A percentile compares a stretch with the other conserved stretches of the same genome.
Evolutionary conservation across 2,113 vertebrate genomes (phyloP).

Genomic region (Xenus cinereus): DNA sequence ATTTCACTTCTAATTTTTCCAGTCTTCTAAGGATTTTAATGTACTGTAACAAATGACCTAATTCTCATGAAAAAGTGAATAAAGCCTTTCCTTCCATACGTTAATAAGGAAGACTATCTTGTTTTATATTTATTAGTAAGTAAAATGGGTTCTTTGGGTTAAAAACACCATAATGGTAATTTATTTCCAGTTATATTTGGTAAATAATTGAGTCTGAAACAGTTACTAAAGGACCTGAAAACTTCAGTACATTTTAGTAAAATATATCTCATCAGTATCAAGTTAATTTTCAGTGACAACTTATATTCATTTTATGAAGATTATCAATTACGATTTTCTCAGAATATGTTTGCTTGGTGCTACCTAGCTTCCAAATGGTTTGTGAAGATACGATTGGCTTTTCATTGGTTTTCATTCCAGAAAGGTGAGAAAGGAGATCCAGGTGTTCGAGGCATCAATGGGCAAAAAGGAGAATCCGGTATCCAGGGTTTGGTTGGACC

Average conservation of each 20-base stretch:
- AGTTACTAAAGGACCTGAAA: not conserved
- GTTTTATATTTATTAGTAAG: not conserved
- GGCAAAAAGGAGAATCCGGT: conserved; percentile 86
- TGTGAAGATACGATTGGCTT: not conserved
- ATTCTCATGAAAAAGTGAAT: not conserved
- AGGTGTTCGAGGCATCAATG: conserved; percentile 81
- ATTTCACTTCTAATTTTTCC: not conserved
- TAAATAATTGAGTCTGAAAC: not conserved
- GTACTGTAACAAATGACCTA: not conserved
- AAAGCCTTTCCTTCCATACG: not conserved
- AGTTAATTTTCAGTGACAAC: not conserved
- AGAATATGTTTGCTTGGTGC: not conserved
- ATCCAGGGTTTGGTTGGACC: conserved; percentile 79
- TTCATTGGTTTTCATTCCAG: conserved; percentile 76
- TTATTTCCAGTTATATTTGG: not conserved
- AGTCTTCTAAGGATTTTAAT: not conserved
- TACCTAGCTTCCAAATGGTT: not conserved
- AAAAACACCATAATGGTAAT: not conserved
- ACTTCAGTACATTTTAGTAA: not conserved
- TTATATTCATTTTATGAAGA: not conserved
- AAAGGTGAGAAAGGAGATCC: conserved; percentile 89
- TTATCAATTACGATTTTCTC: not conserved
- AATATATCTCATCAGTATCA: not conserved
- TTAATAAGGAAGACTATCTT: not conserved
- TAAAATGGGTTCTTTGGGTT: not conserved